phyloP scores from a whole-genome alignment of 2,888 invertebrate species.

The Onthophagus sagittarius region DNA sequence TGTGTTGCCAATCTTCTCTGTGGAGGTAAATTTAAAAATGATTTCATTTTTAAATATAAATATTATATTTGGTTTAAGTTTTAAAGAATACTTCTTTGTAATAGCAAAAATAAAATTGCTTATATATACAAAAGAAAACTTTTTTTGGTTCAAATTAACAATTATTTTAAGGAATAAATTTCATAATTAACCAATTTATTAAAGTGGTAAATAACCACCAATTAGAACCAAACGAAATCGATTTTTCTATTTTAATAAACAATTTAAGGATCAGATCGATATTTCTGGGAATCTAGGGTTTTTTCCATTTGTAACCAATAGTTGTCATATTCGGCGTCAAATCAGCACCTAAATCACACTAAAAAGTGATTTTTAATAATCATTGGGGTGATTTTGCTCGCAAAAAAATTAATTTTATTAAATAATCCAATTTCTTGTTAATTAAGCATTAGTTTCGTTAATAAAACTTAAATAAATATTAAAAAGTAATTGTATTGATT shows the following conservation, averaged over 20 bases:
- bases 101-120: no score
- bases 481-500: conserved; percentile 27
- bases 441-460: neutral
- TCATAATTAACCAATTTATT: no score
- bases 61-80: neutral
- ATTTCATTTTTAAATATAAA: neutral
- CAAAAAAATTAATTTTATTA: no score
- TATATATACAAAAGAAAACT: no score
- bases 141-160: no score
- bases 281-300: neutral
- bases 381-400: no score
- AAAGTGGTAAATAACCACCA: neutral
- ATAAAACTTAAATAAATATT: neutral
- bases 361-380: neutral
- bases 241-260: neutral
- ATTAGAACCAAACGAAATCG: neutral
- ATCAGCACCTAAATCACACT: neutral
- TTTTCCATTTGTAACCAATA: neutral
- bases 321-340: neutral
- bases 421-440: no score
- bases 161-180: no score
- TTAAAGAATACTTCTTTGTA: no score
- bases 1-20: neutral
- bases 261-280: neutral
- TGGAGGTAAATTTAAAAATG: neutral